A percentile compares a stretch with the other conserved stretches of the same genome.
Evolutionary conservation across 2,888 invertebrate genomes (phyloP).

Genomic region (Spodoptera littoralis): DNA sequence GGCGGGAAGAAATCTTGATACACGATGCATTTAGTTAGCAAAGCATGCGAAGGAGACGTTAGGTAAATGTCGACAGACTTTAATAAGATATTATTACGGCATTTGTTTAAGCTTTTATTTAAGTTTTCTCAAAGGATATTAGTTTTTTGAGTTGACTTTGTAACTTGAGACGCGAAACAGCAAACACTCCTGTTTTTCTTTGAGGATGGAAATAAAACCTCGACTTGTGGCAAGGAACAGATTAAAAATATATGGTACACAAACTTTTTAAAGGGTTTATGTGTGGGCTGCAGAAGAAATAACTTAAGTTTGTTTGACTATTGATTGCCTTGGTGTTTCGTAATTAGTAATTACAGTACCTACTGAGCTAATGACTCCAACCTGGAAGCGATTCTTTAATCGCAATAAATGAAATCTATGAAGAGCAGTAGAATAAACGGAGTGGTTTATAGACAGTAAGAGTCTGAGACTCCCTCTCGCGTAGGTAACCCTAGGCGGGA

Average conservation of each 20-base stretch:
- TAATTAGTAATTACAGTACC: too few species aligned
- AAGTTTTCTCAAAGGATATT: conserved; percentile 46
- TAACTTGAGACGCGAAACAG: conserved; percentile 25
- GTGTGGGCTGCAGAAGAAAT: too few species aligned
- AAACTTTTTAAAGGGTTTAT: too few species aligned
- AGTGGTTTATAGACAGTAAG: too few species aligned
- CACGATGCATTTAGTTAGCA: background rate
- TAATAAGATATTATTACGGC: conserved; percentile 30
- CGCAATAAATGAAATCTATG: too few species aligned
- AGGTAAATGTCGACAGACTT: conserved; percentile 4
- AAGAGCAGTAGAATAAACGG: too few species aligned
- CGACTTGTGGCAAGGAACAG: conserved; percentile 9
- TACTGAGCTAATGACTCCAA: too few species aligned
- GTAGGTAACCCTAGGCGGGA: too few species aligned
- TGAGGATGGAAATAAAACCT: conserved; percentile 34
- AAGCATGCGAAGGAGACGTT: background rate
- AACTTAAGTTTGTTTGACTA: too few species aligned
- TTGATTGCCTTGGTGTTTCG: too few species aligned
- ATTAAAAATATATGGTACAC: conserved; percentile 9
- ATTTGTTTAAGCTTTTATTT: conserved; percentile 20
- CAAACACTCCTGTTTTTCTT: conserved; percentile 36
- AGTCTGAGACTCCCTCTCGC: too few species aligned
- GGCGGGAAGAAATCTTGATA: background rate
- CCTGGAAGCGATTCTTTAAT: too few species aligned
- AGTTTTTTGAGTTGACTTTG: conserved; percentile 47